Evolutionary conservation across 2,797 vertebrate genomes (phyloP), one percentile per base, ranked within the genome.

Genomic region (Coluber constrictor): DNA sequence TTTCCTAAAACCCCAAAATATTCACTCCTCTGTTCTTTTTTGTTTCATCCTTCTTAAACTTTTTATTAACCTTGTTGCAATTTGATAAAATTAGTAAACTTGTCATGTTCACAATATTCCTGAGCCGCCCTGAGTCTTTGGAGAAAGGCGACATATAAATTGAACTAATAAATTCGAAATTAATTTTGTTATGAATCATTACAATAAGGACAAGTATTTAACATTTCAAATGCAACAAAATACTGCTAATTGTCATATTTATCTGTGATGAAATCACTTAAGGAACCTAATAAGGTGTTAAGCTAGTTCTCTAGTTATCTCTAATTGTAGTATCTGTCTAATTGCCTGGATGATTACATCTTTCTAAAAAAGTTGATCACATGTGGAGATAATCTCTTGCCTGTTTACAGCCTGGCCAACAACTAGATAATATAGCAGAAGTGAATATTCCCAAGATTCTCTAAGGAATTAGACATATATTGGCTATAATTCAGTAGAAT

Each of bases 321-420:
- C 83, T 88, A 93, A 93, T 87, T 90, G 86, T 59, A 90, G 25
- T 16, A 89, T 91, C 61, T 63, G 51, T 91, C 57, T 91, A 91
- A 93, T 89, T 91, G 90, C 32, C 47, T n/a, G 70, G 66, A 91
- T 86, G 11, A 91, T 66, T 86, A 63, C 59, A 47, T 91, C 32
- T 88, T 86, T 43, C 27, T 59, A 90, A 90, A 86, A 91, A 89
- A 79, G 90, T 43, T 18, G 1, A 43, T 87, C 90, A 55, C 90
- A 91, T 88, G 29, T 79, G 86, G 63, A 91, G 92, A 88, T 91
- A 91, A 86, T 91, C 25, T 61, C 56, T 16, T 91, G 12, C 90
- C 86, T 89, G 10, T 89, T 89, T 43, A 47, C n/a, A 66, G 15
- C 25, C 3, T 88, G 27, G 51, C 87, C 47, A 91, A 25, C 57